Evolutionary conservation across 2,797 vertebrate species (phyloP), one percentile per base, ranked within the genome.

Genomic region (Labroides dimidiatus): DNA sequence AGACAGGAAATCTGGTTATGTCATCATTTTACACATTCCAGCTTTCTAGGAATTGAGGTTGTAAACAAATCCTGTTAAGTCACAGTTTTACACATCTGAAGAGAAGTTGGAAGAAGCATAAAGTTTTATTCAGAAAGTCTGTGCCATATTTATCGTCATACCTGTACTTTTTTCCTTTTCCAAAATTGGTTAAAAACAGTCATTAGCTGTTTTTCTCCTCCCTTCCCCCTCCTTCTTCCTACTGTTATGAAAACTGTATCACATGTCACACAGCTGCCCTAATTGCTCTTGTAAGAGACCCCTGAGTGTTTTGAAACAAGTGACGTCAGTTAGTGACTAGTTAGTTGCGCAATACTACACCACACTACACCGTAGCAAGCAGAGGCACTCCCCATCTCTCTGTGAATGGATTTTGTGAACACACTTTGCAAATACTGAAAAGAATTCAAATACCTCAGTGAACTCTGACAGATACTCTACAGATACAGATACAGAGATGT

Each of bases 261-360:
- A 69, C 47, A 55, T 64, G 71, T 37, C 57, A 3, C 14, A 16
- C 44, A 53, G 45, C 17, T 0, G 45, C 13, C 44, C 52, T 24
- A 2, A 45, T 15, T 48, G 7, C 59, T 58, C 47, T 0, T 9
- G 21, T 27, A 4, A 24, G 45, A 27, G 47, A 2, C 57, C 39
- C 42, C 6, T 21, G 21, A n/a, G 3, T 69, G 69, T 45, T 77
- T 70, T 72, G 17, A 73, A 72, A 64, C 36, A 16, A 39, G 44
- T 75, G 73, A 66, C 54, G 15, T 67, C 21, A 36, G 15, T 67
- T 19, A 36, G 53, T 65, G 49, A 62, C 9, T 9, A 13, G 36
- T 60, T 50, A 44, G 41, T 80, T 86, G 23, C 19, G 61, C 24
- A 87, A 86, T 1, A 53, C 3, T n/a, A n/a, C n/a, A n/a, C 4